Evolutionary conservation across 1,140 invertebrate genomes (phyloP).

Genomic region (Drosophila nigrodunni): DNA sequence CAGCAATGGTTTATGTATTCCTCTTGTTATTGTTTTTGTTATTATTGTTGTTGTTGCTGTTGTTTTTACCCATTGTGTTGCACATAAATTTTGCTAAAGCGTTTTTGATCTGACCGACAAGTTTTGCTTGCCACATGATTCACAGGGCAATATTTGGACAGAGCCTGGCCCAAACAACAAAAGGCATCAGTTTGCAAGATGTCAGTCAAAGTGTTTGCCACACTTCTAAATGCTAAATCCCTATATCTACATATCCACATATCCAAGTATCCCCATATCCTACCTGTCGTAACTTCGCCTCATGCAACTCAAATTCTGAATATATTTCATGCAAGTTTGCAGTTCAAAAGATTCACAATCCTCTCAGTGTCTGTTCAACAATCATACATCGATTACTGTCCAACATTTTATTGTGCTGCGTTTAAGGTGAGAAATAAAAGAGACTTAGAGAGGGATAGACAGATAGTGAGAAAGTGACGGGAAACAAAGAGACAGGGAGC

Average conservation of each 20-base stretch:
- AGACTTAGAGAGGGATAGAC: background rate
- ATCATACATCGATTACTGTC: conserved; percentile 64
- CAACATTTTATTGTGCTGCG: conserved; percentile 61
- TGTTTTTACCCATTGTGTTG: conserved; percentile 37
- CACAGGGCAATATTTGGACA: conserved; percentile 56
- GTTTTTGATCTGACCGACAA: conserved; percentile 50
- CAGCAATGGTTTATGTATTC: conserved; percentile 42
- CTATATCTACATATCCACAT: background rate
- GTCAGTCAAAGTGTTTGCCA: conserved; percentile 37
- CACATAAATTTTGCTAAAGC: conserved; percentile 37
- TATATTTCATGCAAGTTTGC: conserved; percentile 70
- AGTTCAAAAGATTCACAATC: conserved; percentile 13
- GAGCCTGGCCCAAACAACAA: conserved; percentile 39
- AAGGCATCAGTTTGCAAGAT: conserved; percentile 21
- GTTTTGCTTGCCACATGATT: conserved; percentile 44
- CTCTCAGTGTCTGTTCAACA: background rate
- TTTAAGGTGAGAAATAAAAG: conserved; percentile 30
- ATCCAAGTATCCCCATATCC: conserved; percentile 9
- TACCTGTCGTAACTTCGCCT: background rate
- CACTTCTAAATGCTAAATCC: conserved; percentile 26
- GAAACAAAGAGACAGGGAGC: background rate
- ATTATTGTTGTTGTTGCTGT: conserved; percentile 14
- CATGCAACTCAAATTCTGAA: conserved; percentile 21
- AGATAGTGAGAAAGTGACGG: no score
- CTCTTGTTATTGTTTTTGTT: conserved; percentile 17